These are phyloP conservation scores for Punctoribates punctum DNA, from an alignment of 2,888 invertebrate species.

Conservation along the genomic window DNA sequence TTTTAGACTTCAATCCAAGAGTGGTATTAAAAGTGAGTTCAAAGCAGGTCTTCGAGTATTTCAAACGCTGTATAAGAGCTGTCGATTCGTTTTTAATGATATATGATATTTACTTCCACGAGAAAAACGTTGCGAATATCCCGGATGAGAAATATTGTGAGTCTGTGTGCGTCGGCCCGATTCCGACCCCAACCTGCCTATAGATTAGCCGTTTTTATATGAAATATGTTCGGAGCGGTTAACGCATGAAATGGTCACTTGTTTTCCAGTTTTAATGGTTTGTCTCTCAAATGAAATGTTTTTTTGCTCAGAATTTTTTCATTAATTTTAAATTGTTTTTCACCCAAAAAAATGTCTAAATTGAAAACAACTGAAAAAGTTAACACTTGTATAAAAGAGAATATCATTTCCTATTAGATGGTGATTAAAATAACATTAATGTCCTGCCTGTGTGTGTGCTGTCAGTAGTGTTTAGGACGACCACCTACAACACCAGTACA, in stretches of 20 bases:
- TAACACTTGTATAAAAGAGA: background rate
- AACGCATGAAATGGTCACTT: background rate
- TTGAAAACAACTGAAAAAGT: background rate
- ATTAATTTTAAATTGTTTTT: background rate
- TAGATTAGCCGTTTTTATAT: no score
- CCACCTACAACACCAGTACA: background rate
- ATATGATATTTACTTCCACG: conserved; percentile 19
- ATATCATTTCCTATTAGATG: background rate
- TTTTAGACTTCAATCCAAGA: background rate
- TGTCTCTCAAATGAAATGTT: background rate
- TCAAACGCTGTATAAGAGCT: conserved; percentile 9
- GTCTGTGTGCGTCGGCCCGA: background rate
- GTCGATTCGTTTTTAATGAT: conserved; percentile 33
- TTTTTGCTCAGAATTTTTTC: background rate
- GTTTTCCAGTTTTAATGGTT: background rate
- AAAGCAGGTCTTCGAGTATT: background rate
- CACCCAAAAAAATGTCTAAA: background rate
- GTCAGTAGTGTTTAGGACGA: no score
- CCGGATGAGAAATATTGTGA: conserved; percentile 24
- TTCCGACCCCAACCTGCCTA: background rate
- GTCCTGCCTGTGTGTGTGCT: background rate
- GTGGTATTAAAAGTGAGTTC: no score
- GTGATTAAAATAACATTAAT: conserved; percentile 6
- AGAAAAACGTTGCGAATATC: background rate
- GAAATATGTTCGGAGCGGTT: background rate